Evolutionary conservation across 2,113 vertebrate species (phyloP).

Genomic region (Brachyhypopomus occidentalis): DNA sequence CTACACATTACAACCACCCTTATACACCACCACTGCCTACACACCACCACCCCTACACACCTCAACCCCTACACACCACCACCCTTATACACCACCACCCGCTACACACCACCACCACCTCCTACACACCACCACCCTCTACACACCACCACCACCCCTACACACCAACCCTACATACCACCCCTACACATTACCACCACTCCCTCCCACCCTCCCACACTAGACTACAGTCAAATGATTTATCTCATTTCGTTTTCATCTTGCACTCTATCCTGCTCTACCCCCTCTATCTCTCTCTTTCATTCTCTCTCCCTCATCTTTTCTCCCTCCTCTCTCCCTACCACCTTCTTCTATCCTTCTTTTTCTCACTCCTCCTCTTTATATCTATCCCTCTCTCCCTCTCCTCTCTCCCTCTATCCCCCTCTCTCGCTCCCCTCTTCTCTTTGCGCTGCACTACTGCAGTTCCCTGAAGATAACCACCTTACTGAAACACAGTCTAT

Average conservation of each 20-base stretch:
- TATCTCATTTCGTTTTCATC: slow-evolving; percentile 49
- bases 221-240: slow-evolving; percentile 56
- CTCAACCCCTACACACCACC: too few relatives aligned
- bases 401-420: slow-evolving; percentile 15
- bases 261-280: slow-evolving; percentile 49
- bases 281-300: slow-evolving; percentile 48
- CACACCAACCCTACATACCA: too few relatives aligned
- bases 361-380: slow-evolving; percentile 24
- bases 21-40: too few relatives aligned
- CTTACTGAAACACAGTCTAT: slow-evolving; percentile 13
- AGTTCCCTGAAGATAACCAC: slow-evolving; percentile 30
- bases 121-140: too few relatives aligned
- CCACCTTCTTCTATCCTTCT: slow-evolving; percentile 23
- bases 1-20: too few relatives aligned
- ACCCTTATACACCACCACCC: too few relatives aligned
- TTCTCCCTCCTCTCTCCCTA: slow-evolving; percentile 17
- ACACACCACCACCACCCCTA: too few relatives aligned
- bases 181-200: too few relatives aligned
- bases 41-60: too few relatives aligned
- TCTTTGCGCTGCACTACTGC: slow-evolving; percentile 48
- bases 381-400: slow-evolving; percentile 5
- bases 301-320: slow-evolving; percentile 56
- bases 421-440: neutral
- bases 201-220: slow-evolving; percentile 49
- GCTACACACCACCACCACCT: too few relatives aligned